Conservation (phyloP, 2,888 invertebrate genomes). For the Epicampocera succincta region DNA sequence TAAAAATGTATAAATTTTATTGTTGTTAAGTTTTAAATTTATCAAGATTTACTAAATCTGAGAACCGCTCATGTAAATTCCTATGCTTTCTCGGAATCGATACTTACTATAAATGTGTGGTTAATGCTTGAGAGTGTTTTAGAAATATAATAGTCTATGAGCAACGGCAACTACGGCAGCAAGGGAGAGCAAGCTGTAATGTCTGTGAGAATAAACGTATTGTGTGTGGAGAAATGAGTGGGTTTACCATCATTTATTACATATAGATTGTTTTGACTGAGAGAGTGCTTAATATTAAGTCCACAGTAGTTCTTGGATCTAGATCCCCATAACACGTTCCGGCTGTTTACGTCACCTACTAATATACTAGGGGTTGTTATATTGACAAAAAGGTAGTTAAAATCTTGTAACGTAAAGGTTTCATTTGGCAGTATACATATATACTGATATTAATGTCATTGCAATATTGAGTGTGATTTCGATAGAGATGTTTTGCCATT, state of each 20-base stretch:
- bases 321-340: neutral
- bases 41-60: no score
- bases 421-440: neutral
- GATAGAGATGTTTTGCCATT: neutral
- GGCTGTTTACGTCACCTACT: neutral
- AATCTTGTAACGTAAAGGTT: neutral
- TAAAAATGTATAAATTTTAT: no score
- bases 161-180: no score
- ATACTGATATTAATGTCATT: constrained; percentile 4
- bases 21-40: no score
- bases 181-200: neutral
- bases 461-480: neutral
- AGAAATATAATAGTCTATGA: no score
- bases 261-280: neutral
- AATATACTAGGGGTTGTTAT: neutral
- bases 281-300: neutral
- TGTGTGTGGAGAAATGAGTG: neutral
- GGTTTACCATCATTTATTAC: neutral
- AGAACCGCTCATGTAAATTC: no score
- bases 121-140: no score
- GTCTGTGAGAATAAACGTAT: neutral
- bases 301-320: neutral
- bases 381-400: neutral
- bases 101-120: no score
- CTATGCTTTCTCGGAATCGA: no score